Evolutionary conservation across 2,113 vertebrate species (phyloP).

Genomic region (Datnioides undecimradiatus): DNA sequence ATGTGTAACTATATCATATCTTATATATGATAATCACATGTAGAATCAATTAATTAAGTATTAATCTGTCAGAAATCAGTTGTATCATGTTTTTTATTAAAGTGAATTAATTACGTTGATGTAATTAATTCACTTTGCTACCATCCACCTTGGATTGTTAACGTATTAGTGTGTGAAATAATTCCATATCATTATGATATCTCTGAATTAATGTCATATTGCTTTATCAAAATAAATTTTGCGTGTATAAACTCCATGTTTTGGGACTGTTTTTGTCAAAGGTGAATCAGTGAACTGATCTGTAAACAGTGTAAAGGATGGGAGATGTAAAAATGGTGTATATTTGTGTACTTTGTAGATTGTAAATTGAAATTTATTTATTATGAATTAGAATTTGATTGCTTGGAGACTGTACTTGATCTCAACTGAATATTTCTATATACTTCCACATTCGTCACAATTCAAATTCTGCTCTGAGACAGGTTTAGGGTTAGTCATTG

Average conservation of each 20-base stretch:
- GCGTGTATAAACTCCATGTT: not conserved
- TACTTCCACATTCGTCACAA: no score
- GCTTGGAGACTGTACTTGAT: no score
- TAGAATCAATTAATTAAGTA: not conserved
- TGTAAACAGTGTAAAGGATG: not conserved
- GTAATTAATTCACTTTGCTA: constrained; percentile 40
- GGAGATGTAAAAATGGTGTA: not conserved
- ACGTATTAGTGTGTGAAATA: constrained; percentile 46
- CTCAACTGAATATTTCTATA: no score
- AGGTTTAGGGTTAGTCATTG: no score
- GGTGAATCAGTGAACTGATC: no score
- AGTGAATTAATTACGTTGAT: constrained; percentile 30
- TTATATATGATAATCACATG: not conserved
- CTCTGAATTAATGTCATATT: constrained; percentile 48
- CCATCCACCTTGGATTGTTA: constrained; percentile 15
- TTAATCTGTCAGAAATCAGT: constrained; percentile 17
- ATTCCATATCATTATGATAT: constrained; percentile 36
- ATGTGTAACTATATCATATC: not conserved
- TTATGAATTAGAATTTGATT: no score
- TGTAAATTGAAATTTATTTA: no score
- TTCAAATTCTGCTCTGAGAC: no score
- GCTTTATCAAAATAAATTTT: constrained; percentile 64
- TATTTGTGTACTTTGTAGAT: no score
- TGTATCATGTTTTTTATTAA: constrained; percentile 1
- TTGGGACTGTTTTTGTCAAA: not conserved